These are phyloP conservation scores for Dynastes grantii DNA, from an alignment of 2,888 invertebrate genomes.

Conservation along the genomic window DNA sequence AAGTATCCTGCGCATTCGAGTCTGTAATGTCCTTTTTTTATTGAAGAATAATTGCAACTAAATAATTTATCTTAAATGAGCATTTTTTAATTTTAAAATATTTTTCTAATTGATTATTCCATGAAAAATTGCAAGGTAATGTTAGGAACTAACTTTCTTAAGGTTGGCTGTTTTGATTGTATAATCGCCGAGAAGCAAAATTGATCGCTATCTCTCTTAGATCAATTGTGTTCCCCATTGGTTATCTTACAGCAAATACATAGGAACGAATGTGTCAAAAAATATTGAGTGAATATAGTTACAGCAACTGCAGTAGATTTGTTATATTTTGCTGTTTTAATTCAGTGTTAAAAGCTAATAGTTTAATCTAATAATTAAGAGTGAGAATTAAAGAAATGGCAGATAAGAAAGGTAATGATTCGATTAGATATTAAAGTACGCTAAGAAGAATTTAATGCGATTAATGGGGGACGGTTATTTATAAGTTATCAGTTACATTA, in stretches of 20 bases:
- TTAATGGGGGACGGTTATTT: slow-evolving; percentile 46
- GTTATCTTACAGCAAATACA: slow-evolving; percentile 24
- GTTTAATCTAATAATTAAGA: slow-evolving; percentile 42
- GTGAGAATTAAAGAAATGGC: slow-evolving; percentile 58
- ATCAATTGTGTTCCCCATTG: slow-evolving; percentile 36
- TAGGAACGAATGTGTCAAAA: slow-evolving; percentile 48
- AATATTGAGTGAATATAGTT: slow-evolving; percentile 52
- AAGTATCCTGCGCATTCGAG: slow-evolving; percentile 32
- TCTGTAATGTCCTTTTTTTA: slow-evolving; percentile 7
- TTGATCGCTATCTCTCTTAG: slow-evolving; percentile 39
- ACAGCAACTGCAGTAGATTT: slow-evolving; percentile 49
- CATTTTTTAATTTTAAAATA: not conserved
- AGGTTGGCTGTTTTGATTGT: slow-evolving; percentile 15
- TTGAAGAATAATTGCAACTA: not conserved
- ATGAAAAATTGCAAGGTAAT: slow-evolving; percentile 11
- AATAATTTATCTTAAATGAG: not conserved
- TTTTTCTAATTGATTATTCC: not conserved
- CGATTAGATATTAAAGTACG: slow-evolving; percentile 41
- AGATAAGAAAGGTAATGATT: slow-evolving; percentile 64
- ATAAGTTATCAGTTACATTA: slow-evolving; percentile 34
- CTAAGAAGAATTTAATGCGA: slow-evolving; percentile 18
- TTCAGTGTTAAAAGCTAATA: slow-evolving; percentile 39
- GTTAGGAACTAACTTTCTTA: not conserved
- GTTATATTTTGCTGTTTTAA: slow-evolving; percentile 48
- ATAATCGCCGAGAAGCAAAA: slow-evolving; percentile 14